Evolutionary conservation across 2,113 vertebrate species (phyloP).

Genomic region (Lanius collurio): DNA sequence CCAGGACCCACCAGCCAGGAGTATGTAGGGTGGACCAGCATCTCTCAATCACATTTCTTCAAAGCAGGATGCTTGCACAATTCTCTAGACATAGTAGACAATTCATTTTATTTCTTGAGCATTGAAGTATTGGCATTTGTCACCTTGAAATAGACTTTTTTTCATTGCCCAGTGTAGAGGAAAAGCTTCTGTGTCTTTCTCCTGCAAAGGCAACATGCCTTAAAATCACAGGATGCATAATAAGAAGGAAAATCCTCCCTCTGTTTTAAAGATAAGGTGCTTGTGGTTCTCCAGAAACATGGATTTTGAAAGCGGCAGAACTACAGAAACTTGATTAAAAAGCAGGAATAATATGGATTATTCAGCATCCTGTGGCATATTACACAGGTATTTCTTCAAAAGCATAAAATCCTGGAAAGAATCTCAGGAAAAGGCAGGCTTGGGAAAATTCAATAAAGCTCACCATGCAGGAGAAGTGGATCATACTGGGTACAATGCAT

Average conservation of each 20-base stretch:
- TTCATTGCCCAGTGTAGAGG: neutral
- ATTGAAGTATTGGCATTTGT: neutral
- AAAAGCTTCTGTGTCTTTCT: fast-evolving
- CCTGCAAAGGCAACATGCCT: neutral
- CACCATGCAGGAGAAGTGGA: neutral
- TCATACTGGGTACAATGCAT: neutral
- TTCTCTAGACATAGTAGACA: neutral
- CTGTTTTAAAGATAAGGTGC: neutral
- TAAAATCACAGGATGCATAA: neutral
- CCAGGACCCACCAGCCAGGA: too few species aligned
- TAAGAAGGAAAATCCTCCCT: neutral
- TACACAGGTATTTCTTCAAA: neutral
- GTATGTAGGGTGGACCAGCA: too few species aligned
- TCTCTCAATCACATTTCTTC: neutral
- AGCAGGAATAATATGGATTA: neutral
- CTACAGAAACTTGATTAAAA: neutral
- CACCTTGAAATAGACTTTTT: neutral
- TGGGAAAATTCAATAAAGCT: neutral
- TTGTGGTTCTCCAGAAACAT: fast-evolving
- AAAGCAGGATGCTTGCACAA: neutral
- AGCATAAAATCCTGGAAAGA: neutral
- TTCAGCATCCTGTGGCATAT: neutral
- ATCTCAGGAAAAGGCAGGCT: neutral
- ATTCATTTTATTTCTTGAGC: neutral
- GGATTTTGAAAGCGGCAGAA: neutral